Base-by-base conservation (phyloP, 2,888 invertebrate species). In the Clivina fossor region DNA sequence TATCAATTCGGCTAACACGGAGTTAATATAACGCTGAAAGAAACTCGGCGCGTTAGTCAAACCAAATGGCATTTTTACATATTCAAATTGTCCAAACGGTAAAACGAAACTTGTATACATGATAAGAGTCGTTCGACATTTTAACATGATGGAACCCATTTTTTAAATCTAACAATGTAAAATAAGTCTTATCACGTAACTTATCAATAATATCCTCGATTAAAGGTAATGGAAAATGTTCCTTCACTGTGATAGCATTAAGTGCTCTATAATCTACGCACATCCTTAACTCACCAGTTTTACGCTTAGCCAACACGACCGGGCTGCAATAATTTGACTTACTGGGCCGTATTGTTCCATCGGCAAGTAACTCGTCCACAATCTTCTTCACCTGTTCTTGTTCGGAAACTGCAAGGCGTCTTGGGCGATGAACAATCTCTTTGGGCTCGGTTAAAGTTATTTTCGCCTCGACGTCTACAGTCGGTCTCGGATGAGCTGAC, bases 191-290 rank as follows among this genome's bases (percentile, higher is more conserved):
- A 4, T 32, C 13, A 3, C 32, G 32, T n/a, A 32, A 32, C 13
- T 32, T n/a, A n/a, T 32, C 32, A n/a, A 32, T 4, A 11, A 32
- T 4, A 32, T 32, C 32, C 13, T 32, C n/a, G 13, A 32, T 32
- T 32, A 32, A 32, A 7, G 32, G 32, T n/a, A 3, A 11, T n/a
- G 32, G 32, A 32, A 32, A 32, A 32, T 32, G 32, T 32, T 32
- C 11, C 13, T 32, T 32, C 32, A 11, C 32, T 4, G 32, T 32
- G 13, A 32, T 32, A 11, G 9, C 32, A n/a, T 32, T n/a, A 7
- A 32, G 4, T 4, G 32, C 32, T 32, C 32, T 4, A n/a, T 32
- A 32, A n/a, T 32, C 32, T 7, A 32, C 32, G 13, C 32, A 32
- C 4, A 32, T 4, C n/a, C 32, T 32, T 32, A 32, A 4, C 13